A percentile compares a stretch with the other conserved stretches of the same genome.
These are phyloP conservation scores for Pelodiscus sinensis DNA, from an alignment of 2,113 vertebrate species.

Conservation along the genomic window DNA sequence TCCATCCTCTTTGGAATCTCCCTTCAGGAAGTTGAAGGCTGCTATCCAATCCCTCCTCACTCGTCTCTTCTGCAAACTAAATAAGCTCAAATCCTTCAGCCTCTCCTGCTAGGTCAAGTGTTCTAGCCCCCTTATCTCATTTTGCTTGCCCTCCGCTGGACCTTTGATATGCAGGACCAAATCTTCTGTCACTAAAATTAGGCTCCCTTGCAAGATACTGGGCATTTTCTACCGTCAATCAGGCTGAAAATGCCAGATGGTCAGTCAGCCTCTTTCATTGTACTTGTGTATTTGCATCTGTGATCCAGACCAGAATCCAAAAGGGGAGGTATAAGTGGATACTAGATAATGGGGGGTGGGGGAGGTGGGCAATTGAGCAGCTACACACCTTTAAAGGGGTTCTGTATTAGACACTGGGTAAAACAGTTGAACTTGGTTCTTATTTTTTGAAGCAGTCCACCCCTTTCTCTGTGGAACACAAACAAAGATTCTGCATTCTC, in stretches of 20 bases:
- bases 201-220: background rate
- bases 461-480: conserved; percentile 19
- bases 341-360: background rate
- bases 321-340: background rate
- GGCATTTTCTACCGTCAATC: background rate
- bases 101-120: too few species aligned
- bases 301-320: background rate
- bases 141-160: too few species aligned
- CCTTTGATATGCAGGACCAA: too few species aligned
- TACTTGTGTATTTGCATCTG: background rate
- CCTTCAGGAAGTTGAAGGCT: too few species aligned
- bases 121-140: too few species aligned
- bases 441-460: background rate
- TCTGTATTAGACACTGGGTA: background rate
- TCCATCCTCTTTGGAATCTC: too few species aligned
- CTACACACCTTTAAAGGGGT: background rate
- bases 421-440: background rate
- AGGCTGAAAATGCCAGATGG: background rate
- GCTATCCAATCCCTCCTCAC: too few species aligned
- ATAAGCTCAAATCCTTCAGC: too few species aligned
- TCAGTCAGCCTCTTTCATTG: background rate
- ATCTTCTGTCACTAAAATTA: too few species aligned
- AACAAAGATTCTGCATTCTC: conserved; percentile 4
- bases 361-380: background rate
- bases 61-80: too few species aligned